Evolutionary conservation across 2,888 invertebrate species (phyloP).

Genomic region (Drosophila fungiperda): DNA sequence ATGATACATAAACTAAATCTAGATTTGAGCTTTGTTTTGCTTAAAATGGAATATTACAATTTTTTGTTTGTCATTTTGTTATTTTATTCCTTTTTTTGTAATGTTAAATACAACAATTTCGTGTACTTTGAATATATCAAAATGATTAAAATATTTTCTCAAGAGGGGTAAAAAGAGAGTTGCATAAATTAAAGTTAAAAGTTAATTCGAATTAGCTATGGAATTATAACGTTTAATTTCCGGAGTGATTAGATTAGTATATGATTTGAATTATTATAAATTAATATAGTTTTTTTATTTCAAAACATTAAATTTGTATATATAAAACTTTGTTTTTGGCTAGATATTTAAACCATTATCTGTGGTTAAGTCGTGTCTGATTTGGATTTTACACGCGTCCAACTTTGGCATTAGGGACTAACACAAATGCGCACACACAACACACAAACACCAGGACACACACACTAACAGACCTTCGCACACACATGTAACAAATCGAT

Average conservation of each 20-base stretch:
- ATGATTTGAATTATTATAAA: too few relatives aligned
- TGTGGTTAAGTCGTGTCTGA: slow-evolving; percentile 4
- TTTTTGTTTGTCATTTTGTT: not conserved
- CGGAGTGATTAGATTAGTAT: not conserved
- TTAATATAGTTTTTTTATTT: not conserved
- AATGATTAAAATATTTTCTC: not conserved
- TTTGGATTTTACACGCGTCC: slow-evolving; percentile 4
- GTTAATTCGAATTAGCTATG: slow-evolving; percentile 2
- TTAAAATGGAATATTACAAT: slow-evolving; percentile 9
- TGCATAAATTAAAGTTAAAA: not conserved
- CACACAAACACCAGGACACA: slow-evolving; percentile 1
- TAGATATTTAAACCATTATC: not conserved
- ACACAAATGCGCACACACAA: slow-evolving; percentile 1
- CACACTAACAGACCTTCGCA: slow-evolving; percentile 19
- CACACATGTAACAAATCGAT: slow-evolving; percentile 18
- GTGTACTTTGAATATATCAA: not conserved
- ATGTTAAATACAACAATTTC: not conserved
- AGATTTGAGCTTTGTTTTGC: slow-evolving; percentile 2
- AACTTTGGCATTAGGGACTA: slow-evolving; percentile 4
- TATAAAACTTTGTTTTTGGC: not conserved
- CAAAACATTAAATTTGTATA: not conserved
- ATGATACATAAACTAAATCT: not conserved
- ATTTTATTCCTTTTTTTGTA: not conserved
- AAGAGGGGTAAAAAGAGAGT: not conserved
- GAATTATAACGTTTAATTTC: slow-evolving; percentile 1